These are phyloP conservation scores for Ranitomeya variabilis DNA, from an alignment of 2,113 vertebrate genomes.

Conservation along the genomic window DNA sequence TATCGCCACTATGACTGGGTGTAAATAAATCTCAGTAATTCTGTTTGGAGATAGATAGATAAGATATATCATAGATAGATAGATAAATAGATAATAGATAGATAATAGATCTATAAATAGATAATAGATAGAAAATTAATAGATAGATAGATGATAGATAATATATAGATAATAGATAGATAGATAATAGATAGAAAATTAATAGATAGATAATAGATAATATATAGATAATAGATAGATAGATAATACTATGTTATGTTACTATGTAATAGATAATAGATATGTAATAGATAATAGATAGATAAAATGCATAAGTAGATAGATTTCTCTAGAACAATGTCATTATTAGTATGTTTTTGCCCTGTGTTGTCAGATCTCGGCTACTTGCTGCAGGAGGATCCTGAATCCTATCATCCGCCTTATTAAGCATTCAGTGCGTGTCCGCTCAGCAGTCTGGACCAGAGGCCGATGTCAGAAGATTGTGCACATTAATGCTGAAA, in stretches of 20 bases:
- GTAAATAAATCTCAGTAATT: no score
- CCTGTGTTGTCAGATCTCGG: not conserved
- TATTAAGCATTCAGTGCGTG: conserved; percentile 39
- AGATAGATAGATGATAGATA: no score
- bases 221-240: not conserved
- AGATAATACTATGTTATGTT: no score
- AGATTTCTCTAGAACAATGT: not conserved
- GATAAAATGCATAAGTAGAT: not conserved
- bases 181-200: no score
- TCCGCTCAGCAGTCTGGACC: conserved; percentile 52
- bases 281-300: not conserved
- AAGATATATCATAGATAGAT: not conserved
- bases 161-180: no score
- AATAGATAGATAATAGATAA: not conserved
- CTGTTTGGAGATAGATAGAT: not conserved
- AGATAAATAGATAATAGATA: not conserved
- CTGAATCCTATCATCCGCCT: not conserved
- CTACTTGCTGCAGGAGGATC: not conserved
- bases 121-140: not conserved
- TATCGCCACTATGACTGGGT: no score
- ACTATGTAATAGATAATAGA: no score
- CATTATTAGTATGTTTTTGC: not conserved
- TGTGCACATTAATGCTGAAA: conserved; percentile 56
- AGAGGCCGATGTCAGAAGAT: conserved; percentile 33
- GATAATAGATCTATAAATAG: not conserved